Conservation (phyloP, 2,113 vertebrate genomes). For the Tetraodon nigroviridis region DNA sequence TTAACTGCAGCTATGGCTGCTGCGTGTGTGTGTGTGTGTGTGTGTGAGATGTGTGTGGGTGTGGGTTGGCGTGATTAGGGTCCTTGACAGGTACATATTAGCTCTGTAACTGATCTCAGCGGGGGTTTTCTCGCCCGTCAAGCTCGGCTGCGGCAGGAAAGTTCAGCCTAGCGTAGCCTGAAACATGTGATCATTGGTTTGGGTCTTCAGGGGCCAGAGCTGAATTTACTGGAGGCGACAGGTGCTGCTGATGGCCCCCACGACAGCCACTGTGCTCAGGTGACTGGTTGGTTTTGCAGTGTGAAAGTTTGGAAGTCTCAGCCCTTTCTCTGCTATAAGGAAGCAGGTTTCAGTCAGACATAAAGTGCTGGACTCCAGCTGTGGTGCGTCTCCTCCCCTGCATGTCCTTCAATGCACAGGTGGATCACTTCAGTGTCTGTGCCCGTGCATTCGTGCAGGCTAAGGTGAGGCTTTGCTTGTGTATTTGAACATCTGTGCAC, state of each 20-base stretch:
- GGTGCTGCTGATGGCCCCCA: no score
- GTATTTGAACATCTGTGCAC: slow-evolving; percentile 1
- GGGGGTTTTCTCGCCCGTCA: slow-evolving; percentile 61
- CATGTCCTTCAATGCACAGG: slow-evolving; percentile 51
- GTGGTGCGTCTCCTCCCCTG: slow-evolving; percentile 54
- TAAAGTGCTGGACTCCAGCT: slow-evolving; percentile 44
- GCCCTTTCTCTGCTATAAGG: slow-evolving; percentile 6
- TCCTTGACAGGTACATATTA: slow-evolving; percentile 65
- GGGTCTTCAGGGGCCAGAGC: not conserved
- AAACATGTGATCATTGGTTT: not conserved
- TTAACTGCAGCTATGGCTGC: no score
- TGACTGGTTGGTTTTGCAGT: no score
- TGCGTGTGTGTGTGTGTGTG: not conserved
- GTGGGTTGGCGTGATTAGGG: slow-evolving; percentile 51
- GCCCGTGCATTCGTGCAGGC: slow-evolving; percentile 4
- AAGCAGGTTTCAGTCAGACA: slow-evolving; percentile 10
- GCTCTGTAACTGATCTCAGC: slow-evolving; percentile 63
- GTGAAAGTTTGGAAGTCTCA: no score
- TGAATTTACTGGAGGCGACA: not conserved
- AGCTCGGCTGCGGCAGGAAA: slow-evolving; percentile 43
- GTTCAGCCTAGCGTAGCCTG: slow-evolving; percentile 23
- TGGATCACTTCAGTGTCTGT: slow-evolving; percentile 44
- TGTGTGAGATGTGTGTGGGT: slow-evolving; percentile 24
- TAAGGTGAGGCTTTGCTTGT: slow-evolving; percentile 9
- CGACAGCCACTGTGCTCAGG: no score